phyloP scores from a whole-genome alignment of 2,797 vertebrate genomes.

The Paramormyrops hopkinsi region DNA sequence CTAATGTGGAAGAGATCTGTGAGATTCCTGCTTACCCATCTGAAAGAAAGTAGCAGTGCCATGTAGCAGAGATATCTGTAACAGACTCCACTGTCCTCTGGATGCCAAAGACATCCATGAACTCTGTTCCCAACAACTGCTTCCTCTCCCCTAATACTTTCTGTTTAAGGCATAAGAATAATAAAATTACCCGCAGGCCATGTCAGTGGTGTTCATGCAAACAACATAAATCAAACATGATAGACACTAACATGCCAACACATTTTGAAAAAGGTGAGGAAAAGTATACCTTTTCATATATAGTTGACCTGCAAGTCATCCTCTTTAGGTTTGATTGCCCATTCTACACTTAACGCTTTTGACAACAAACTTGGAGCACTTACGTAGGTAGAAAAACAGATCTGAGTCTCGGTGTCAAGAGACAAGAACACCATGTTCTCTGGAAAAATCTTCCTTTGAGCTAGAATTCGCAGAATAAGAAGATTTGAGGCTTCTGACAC shows the following conservation, averaged over 20 bases:
- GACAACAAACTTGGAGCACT: conserved; percentile 43
- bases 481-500: conserved; percentile 76
- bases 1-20: not conserved
- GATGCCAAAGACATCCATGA: conserved; percentile 68
- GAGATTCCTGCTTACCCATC: conserved; percentile 64
- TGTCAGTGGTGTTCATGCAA: not conserved
- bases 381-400: conserved; percentile 70
- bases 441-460: conserved; percentile 55
- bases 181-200: not conserved
- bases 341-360: not conserved
- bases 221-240: not conserved
- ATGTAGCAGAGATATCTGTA: conserved; percentile 49
- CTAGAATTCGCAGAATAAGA: conserved; percentile 76
- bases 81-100: conserved; percentile 56
- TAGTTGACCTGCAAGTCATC: not conserved
- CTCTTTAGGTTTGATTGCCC: not conserved
- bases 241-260: not conserved
- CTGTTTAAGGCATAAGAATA: conserved; percentile 46
- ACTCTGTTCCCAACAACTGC: conserved; percentile 52
- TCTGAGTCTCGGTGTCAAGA: conserved; percentile 56
- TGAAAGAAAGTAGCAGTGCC: conserved; percentile 75
- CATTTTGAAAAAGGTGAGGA: not conserved
- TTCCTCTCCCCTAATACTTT: conserved; percentile 59
- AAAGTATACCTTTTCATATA: not conserved
- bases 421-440: conserved; percentile 65